Conservation (phyloP, 1,140 invertebrate species). For the Latrodectus geometricus region DNA sequence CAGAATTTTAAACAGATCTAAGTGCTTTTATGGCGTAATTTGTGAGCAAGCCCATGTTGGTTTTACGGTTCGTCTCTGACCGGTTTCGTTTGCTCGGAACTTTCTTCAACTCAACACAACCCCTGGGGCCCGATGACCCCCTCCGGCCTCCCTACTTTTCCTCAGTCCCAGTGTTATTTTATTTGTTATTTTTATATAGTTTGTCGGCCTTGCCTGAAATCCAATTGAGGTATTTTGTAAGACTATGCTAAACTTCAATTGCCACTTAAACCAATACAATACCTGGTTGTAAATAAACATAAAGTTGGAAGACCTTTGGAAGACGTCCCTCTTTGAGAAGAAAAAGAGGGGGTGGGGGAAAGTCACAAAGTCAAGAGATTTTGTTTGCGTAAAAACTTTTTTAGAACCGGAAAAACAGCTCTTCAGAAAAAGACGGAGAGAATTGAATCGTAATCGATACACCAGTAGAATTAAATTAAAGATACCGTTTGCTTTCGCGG, state of each 20-base stretch:
- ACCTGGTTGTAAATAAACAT: not conserved
- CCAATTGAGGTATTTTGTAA: not conserved
- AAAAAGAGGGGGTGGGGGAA: no score
- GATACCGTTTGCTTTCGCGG: not conserved
- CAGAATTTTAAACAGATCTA: conserved; percentile 5
- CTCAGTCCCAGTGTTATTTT: not conserved
- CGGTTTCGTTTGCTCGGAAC: conserved; percentile 52
- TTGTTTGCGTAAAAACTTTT: not conserved
- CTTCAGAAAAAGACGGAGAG: not conserved
- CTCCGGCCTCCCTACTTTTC: not conserved
- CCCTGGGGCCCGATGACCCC: conserved; percentile 4
- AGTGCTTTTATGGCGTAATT: not conserved
- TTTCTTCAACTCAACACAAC: conserved; percentile 6
- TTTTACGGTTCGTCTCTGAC: conserved; percentile 41
- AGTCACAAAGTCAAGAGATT: not conserved
- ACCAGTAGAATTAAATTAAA: not conserved
- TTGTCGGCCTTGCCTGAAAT: conserved; percentile 6
- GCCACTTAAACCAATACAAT: not conserved
- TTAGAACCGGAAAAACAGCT: not conserved
- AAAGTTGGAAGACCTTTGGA: not conserved
- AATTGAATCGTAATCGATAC: not conserved
- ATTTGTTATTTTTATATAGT: conserved; percentile 12
- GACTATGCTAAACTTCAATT: not conserved
- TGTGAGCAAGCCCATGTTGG: conserved; percentile 45
- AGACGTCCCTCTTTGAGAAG: not conserved